These are phyloP conservation scores for Phortica okadai DNA, from an alignment of 2,888 invertebrate species.

Conservation along the genomic window DNA sequence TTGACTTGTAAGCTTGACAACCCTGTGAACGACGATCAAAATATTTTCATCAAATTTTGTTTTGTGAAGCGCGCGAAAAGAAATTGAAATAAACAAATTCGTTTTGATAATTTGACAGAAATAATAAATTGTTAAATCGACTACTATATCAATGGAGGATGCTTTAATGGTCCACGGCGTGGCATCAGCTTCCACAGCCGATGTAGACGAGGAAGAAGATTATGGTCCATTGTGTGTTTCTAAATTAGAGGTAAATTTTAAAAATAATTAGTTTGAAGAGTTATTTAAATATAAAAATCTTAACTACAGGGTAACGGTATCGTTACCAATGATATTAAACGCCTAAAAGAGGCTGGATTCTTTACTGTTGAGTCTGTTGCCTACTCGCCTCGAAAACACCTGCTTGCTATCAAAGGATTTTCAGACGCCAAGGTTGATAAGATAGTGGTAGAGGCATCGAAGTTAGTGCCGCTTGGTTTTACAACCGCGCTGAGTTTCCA, in stretches of 20 bases:
- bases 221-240: conserved; percentile 84
- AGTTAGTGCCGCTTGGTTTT: conserved; percentile 97
- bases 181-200: conserved; percentile 78
- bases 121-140: too few relatives aligned
- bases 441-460: conserved; percentile 91
- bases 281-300: not conserved
- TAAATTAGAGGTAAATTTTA: conserved; percentile 83
- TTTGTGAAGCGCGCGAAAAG: too few relatives aligned
- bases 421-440: conserved; percentile 99
- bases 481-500: conserved; percentile 98
- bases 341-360: conserved; percentile 94
- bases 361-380: conserved; percentile 97
- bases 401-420: conserved; percentile 94
- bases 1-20: not conserved
- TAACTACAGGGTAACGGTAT: conserved; percentile 90
- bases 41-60: too few relatives aligned
- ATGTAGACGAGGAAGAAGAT: conserved; percentile 78
- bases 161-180: conserved; percentile 45
- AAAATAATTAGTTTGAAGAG: conserved; percentile 9
- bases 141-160: conserved; percentile 39
- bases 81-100: too few relatives aligned
- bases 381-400: conserved; percentile 93
- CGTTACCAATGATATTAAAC: conserved; percentile 92
- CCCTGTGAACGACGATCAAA: not conserved
- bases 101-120: too few relatives aligned